phyloP scores from a whole-genome alignment of 2,888 invertebrate genomes.

The Cyaniris semiargus region DNA sequence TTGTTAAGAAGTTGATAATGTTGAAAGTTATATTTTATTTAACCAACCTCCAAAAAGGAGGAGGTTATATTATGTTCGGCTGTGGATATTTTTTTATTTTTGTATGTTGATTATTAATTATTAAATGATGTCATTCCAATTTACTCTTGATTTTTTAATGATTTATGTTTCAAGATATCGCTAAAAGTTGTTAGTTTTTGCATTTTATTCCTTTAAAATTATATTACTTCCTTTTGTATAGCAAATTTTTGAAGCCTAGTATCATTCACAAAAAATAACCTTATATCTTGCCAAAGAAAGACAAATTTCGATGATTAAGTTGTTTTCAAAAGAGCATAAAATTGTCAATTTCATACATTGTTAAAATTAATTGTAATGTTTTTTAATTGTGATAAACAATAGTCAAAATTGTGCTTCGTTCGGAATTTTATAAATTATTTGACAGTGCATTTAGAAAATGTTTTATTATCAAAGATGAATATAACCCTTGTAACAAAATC shows the following conservation, averaged over 20 bases:
- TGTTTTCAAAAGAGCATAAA: background rate
- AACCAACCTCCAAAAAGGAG: too few relatives aligned
- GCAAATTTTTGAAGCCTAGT: too few relatives aligned
- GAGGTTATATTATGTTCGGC: too few relatives aligned
- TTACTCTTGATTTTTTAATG: too few relatives aligned
- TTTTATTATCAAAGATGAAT: background rate
- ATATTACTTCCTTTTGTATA: too few relatives aligned
- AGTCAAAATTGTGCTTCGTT: background rate
- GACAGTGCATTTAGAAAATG: background rate
- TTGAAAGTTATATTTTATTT: background rate
- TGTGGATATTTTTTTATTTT: too few relatives aligned
- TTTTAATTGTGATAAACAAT: too few relatives aligned
- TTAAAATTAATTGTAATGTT: background rate
- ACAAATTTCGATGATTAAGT: background rate
- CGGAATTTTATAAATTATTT: background rate
- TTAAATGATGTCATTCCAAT: too few relatives aligned
- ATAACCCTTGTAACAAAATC: background rate
- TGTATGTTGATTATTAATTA: too few relatives aligned
- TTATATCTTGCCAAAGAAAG: background rate
- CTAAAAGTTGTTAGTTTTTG: too few relatives aligned
- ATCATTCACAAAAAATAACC: background rate
- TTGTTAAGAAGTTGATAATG: background rate
- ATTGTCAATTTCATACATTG: conserved; percentile 34
- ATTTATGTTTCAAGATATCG: too few relatives aligned
- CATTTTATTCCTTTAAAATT: too few relatives aligned